phyloP scores from a whole-genome alignment of 1,140 invertebrate genomes.

The Dysdera silvatica region DNA sequence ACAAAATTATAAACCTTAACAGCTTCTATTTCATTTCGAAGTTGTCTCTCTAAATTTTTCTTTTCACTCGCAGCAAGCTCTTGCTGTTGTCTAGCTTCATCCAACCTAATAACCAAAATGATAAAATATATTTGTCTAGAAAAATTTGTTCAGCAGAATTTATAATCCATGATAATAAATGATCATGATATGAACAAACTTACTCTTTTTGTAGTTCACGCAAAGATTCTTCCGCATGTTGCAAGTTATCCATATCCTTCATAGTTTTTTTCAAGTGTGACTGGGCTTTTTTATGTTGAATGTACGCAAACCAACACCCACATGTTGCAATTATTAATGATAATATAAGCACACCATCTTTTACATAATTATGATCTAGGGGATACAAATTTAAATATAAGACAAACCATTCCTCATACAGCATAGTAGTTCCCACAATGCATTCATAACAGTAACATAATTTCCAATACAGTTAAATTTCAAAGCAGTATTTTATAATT shows the following conservation, averaged over 20 bases:
- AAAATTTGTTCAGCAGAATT: no score
- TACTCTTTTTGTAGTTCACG: slow-evolving; percentile 61
- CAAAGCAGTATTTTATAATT: no score
- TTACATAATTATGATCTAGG: slow-evolving; percentile 70
- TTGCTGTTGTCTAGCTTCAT: slow-evolving; percentile 56
- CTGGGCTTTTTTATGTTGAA: slow-evolving; percentile 78
- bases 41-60: slow-evolving; percentile 64
- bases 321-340: slow-evolving; percentile 71
- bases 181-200: slow-evolving; percentile 33
- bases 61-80: slow-evolving; percentile 71
- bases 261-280: slow-evolving; percentile 78
- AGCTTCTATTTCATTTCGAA: slow-evolving; percentile 54
- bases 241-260: slow-evolving; percentile 83
- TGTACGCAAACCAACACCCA: slow-evolving; percentile 82
- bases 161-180: background rate
- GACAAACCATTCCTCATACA: no score
- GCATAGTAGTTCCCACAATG: no score
- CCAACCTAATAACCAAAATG: slow-evolving; percentile 42
- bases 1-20: background rate
- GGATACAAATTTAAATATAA: no score
- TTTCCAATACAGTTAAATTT: no score
- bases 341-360: slow-evolving; percentile 76
- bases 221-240: slow-evolving; percentile 76
- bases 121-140: no score
- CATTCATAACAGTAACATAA: no score